Evolutionary conservation across 1,140 invertebrate genomes (phyloP).

Genomic region (Bombus consobrinus): DNA sequence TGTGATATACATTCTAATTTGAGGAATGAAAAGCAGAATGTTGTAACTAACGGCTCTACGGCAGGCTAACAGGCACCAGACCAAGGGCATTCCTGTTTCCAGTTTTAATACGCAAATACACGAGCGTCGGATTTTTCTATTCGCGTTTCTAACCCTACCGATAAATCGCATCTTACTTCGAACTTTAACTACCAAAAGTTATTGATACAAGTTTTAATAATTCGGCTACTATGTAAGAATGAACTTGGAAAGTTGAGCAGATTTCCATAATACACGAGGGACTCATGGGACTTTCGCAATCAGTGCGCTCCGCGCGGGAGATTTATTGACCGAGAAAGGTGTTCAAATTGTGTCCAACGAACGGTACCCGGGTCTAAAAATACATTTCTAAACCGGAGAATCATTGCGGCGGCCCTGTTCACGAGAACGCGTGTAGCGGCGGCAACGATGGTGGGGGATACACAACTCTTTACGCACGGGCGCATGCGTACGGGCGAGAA

Average conservation of each 20-base stretch:
- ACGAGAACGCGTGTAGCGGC: slow-evolving; percentile 35
- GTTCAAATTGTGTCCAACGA: slow-evolving; percentile 40
- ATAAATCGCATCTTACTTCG: not conserved
- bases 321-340: slow-evolving; percentile 42
- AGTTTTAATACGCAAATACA: not conserved
- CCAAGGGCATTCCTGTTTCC: not conserved
- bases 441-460: not conserved
- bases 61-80: not conserved
- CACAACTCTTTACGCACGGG: slow-evolving; percentile 32
- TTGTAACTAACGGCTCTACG: not conserved
- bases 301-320: not conserved
- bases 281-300: not conserved
- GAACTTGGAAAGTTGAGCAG: not conserved
- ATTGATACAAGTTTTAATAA: too few relatives aligned
- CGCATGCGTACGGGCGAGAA: slow-evolving; percentile 27
- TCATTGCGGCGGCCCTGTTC: slow-evolving; percentile 42
- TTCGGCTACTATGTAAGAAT: too few relatives aligned
- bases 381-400: slow-evolving; percentile 53
- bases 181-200: too few relatives aligned
- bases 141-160: too few relatives aligned
- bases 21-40: slow-evolving; percentile 27
- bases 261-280: not conserved
- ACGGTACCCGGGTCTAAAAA: slow-evolving; percentile 47
- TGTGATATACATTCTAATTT: slow-evolving; percentile 47
- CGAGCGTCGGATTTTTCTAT: not conserved